phyloP scores from a whole-genome alignment of 1,140 invertebrate genomes.

The Apocrypta bakeri region DNA sequence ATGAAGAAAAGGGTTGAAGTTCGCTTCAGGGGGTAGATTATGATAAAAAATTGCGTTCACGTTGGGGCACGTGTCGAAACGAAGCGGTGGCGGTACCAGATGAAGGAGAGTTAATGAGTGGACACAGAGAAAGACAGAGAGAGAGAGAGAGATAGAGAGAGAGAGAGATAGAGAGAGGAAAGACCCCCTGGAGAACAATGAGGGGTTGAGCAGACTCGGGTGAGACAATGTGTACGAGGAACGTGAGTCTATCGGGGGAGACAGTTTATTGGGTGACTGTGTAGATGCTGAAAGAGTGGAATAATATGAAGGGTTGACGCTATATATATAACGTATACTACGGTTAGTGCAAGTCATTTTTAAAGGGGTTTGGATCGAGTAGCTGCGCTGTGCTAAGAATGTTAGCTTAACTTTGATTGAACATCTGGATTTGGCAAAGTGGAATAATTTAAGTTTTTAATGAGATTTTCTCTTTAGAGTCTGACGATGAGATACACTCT shows the following conservation, averaged over 20 bases:
- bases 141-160: conserved; percentile 8
- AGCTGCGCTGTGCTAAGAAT: too few relatives aligned
- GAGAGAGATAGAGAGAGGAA: background rate
- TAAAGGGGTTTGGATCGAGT: too few relatives aligned
- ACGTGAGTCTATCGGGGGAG: too few relatives aligned
- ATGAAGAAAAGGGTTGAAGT: background rate
- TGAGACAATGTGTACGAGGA: too few relatives aligned
- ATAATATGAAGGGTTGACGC: background rate
- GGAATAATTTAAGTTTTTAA: too few relatives aligned
- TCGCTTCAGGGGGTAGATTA: background rate
- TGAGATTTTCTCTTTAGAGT: too few relatives aligned
- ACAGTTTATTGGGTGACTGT: too few relatives aligned
- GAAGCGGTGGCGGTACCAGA: background rate
- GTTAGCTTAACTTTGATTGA: background rate
- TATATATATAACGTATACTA: too few relatives aligned
- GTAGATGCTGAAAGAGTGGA: too few relatives aligned
- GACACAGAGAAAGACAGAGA: background rate
- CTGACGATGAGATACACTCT: too few relatives aligned
- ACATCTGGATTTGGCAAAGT: background rate
- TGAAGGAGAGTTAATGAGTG: conserved; percentile 14
- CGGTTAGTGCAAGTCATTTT: background rate
- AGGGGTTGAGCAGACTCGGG: background rate
- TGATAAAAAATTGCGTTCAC: background rate
- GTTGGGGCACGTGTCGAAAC: background rate
- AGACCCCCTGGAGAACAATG: too few relatives aligned